Percentiles rank a stretch among this genome's conserved stretches.
phyloP scores from a whole-genome alignment of 2,797 vertebrate species.

The Cossypha heuglini region DNA sequence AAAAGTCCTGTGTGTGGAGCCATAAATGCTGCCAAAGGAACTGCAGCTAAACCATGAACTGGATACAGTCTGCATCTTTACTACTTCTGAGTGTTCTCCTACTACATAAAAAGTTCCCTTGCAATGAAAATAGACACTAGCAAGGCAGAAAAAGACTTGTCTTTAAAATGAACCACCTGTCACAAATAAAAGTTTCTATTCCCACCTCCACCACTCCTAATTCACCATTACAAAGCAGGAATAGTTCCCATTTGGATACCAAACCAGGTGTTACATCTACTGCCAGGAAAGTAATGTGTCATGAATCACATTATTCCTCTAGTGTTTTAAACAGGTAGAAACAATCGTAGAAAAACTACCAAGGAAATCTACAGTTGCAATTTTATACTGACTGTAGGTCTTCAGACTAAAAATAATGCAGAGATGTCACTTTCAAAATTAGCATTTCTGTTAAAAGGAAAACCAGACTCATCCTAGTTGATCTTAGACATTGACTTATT shows the following conservation, averaged over 20 bases:
- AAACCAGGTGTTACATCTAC: background rate
- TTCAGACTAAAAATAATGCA: background rate
- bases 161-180: background rate
- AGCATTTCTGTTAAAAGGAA: background rate
- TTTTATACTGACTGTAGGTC: background rate
- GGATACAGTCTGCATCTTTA: background rate
- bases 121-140: background rate
- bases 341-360: background rate
- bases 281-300: background rate
- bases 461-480: background rate
- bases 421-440: background rate
- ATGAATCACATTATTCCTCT: background rate
- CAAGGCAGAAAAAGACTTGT: background rate
- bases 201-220: background rate
- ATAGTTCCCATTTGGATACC: background rate
- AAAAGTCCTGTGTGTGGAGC: background rate
- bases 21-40: background rate
- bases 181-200: background rate
- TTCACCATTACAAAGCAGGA: background rate
- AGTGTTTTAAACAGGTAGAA: constrained; percentile 6
- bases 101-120: background rate
- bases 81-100: background rate
- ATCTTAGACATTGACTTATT: background rate
- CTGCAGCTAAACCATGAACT: background rate
- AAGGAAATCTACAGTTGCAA: background rate